Evolutionary conservation across 2,113 vertebrate genomes (phyloP), one percentile per base, ranked within the genome.

Genomic region (Myotis yumanensis): DNA sequence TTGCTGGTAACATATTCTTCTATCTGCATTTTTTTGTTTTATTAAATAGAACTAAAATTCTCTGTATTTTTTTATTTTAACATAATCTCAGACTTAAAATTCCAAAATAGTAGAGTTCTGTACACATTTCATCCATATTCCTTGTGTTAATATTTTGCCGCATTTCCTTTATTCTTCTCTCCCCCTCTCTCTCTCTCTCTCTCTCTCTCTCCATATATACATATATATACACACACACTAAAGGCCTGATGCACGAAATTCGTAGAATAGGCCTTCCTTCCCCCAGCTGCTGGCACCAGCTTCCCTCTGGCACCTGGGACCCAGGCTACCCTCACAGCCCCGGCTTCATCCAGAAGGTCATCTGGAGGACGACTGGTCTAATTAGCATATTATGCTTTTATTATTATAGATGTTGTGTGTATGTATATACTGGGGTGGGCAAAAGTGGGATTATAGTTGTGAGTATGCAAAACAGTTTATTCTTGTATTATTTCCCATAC

Each of bases 71-170:
- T 94, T 46, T 66, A 64, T 57, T 57, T 89, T 81, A 46, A 73
- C 71, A 90, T 68, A 91, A 52, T 93, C 95, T 93, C 18, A 95
- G 59, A 81, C 82, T 95, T 54, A 57, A 81, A 93, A 4, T 75
- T 92, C 43, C 46, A 32, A 66, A 86, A 66, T 18, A 72, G 11
- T n/a, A 16, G 14, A 64, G 64, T 88, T 84, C 51, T 88, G 16
- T 68, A 43, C 28, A 28, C 18, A 3, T 46, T 69, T 86, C 30
- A 46, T 28, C 5, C 12, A n/a, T 54, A 43, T 43, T 86, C n/a
- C 25, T 64, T 52, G 62, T 40, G 3, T 80, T 71, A 66, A n/a
- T 75, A 77, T 82, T 91, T 86, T 75, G 40, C 37, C 43, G 23
- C 1, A 43, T 68, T 91, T 43, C 3, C 22, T 79, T 81, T 85